Conservation (phyloP, 2,113 vertebrate species). For the Heloderma charlesbogerti region DNA sequence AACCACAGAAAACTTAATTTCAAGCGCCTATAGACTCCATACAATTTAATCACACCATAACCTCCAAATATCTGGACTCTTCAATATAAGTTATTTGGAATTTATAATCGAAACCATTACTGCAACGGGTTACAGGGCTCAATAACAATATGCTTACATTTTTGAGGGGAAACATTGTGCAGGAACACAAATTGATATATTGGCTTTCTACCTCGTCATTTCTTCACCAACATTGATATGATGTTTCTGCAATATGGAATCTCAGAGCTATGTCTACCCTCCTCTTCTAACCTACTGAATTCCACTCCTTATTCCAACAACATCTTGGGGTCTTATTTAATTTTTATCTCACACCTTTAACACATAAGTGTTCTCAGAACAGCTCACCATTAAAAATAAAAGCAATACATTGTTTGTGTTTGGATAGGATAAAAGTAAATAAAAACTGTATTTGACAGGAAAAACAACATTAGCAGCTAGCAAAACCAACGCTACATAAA, state of each 20-base stretch:
- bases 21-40: not conserved
- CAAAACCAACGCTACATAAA: too few species aligned
- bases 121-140: not conserved
- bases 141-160: not conserved
- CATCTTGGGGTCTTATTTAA: not conserved
- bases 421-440: too few species aligned
- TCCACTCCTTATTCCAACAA: not conserved
- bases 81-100: not conserved
- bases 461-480: too few species aligned
- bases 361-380: too few species aligned
- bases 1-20: not conserved
- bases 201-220: not conserved
- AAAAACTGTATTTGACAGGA: too few species aligned
- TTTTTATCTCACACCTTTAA: not conserved
- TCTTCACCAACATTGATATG: not conserved
- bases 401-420: too few species aligned
- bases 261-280: not conserved
- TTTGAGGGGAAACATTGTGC: not conserved
- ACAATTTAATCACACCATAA: rapidly evolving
- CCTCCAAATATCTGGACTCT: not conserved
- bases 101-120: not conserved
- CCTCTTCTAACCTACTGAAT: not conserved
- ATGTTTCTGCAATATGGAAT: not conserved
- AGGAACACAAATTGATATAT: not conserved
- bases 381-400: too few species aligned